phyloP scores from a whole-genome alignment of 2,888 invertebrate species.

The Hypolimnas misippus region DNA sequence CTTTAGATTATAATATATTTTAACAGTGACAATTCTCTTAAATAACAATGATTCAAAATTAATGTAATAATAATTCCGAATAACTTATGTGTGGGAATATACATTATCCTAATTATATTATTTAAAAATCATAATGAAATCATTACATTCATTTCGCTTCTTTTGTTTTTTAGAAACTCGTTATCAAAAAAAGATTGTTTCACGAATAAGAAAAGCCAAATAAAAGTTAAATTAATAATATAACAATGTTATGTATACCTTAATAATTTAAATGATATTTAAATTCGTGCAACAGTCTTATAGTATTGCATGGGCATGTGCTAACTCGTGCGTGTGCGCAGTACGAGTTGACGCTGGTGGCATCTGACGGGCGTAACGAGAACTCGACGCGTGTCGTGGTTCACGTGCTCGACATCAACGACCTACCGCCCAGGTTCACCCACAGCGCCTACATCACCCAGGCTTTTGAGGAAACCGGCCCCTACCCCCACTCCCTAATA shows the following conservation, averaged over 20 bases:
- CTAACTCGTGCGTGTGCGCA: slow-evolving; percentile 80
- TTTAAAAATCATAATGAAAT: too few relatives aligned
- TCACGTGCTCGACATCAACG: slow-evolving; percentile 93
- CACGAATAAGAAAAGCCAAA: slow-evolving; percentile 51
- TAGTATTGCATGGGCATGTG: slow-evolving; percentile 75
- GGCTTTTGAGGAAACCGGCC: slow-evolving; percentile 90
- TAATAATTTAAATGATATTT: not conserved
- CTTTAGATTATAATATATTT: not conserved
- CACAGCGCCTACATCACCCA: slow-evolving; percentile 88
- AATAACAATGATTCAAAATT: slow-evolving; percentile 1
- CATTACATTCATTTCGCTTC: not conserved
- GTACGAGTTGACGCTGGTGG: slow-evolving; percentile 95
- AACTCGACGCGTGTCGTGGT: slow-evolving; percentile 93
- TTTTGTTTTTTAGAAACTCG: not conserved
- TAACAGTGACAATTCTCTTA: not conserved
- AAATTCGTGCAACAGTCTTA: slow-evolving; percentile 43
- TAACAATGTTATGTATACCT: slow-evolving; percentile 42
- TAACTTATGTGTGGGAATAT: slow-evolving; percentile 47
- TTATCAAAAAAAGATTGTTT: slow-evolving; percentile 43
- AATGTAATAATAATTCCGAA: not conserved
- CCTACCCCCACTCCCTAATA: slow-evolving; percentile 88
- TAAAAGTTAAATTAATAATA: slow-evolving; percentile 36
- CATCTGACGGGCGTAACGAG: slow-evolving; percentile 95
- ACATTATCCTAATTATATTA: not conserved
- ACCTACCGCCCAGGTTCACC: slow-evolving; percentile 93